Percentiles rank a stretch among this genome's conserved stretches.
These are phyloP conservation scores for Percina caprodes DNA, from an alignment of 2,113 vertebrate genomes.

Conservation along the genomic window DNA sequence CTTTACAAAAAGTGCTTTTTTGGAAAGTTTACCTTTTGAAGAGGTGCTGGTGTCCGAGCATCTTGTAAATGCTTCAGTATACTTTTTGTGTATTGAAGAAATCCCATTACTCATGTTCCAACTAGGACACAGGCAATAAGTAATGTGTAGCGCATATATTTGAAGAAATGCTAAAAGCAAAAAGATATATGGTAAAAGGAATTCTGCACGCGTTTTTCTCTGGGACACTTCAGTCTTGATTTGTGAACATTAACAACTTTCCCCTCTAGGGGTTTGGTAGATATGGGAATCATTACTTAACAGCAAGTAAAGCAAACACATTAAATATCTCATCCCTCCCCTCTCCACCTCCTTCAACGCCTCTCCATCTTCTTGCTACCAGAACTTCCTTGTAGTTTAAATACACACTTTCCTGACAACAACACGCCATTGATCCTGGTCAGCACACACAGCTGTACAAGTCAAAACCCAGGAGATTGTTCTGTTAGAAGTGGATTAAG, in stretches of 20 bases:
- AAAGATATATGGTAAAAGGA: neutral
- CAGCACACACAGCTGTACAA: constrained; percentile 16
- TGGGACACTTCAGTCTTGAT: constrained; percentile 33
- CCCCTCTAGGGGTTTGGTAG: constrained; percentile 32
- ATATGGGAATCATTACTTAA: constrained; percentile 69
- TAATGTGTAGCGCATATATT: neutral
- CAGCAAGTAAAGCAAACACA: constrained; percentile 67
- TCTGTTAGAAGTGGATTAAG: constrained; percentile 80
- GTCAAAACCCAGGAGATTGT: constrained; percentile 76
- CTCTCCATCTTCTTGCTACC: constrained; percentile 56
- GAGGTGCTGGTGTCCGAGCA: neutral
- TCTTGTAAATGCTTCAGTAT: neutral
- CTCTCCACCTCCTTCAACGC: constrained; percentile 7
- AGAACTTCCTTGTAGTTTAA: constrained; percentile 72
- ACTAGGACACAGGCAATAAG: neutral
- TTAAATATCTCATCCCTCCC: constrained; percentile 60
- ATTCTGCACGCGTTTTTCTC: constrained; percentile 4
- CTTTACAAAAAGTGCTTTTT: neutral
- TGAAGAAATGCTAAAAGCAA: neutral
- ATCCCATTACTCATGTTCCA: neutral
- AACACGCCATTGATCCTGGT: constrained; percentile 74
- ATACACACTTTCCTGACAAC: constrained; percentile 77
- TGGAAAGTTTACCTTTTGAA: neutral
- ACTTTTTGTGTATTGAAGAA: neutral
- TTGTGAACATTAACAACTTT: constrained; percentile 54